Evolutionary conservation across 2,797 vertebrate species (phyloP), one percentile per base, ranked within the genome.

Genomic region (Euthynnus affinis): DNA sequence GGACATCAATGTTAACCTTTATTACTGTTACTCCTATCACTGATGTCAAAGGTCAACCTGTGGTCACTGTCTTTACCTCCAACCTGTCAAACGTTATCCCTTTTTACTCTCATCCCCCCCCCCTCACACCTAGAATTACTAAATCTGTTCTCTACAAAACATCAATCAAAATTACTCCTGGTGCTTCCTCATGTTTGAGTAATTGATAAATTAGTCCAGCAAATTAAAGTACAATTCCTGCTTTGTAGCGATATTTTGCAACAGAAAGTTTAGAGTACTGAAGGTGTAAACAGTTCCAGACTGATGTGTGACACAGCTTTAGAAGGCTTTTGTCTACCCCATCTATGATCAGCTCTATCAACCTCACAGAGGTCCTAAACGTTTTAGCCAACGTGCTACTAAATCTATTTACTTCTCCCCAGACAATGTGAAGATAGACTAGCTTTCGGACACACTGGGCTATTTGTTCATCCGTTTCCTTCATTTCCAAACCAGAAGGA

Each of bases 371-470:
- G 44, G 46, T n/a, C n/a, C 20, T 15, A 56, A 57, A 29, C n/a
- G n/a, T 37, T 34, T 48, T 37, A 29, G 7, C 20, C 37, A 53
- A 29, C 4, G 2, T 46, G 20, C 25, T 20, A 49, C 60, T 51
- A 34, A 52, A 63, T 20, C 15, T 44, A 10, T 22, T 56, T 58
- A 37, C n/a, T 68, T 57, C 60, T 60, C 58, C 84, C 82, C 66
- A 34, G 32, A 81, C 63, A 90, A 78, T 89, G 88, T 90, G 88
- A 89, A 86, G 23, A 75, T 25, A 65, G 68, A 81, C 56, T 20
- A 25, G n/a, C 76, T 77, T 64, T 25, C 65, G 66, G 61, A 75
- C 56, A 53, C 17, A 68, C 46, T 78, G 66, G 22, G 22, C 49
- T 68, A 14, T 46, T 23, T 71, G n/a, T 61, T 44, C 18, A 56